phyloP scores from a whole-genome alignment of 1,140 invertebrate genomes.

The Drosophila persimilis region DNA sequence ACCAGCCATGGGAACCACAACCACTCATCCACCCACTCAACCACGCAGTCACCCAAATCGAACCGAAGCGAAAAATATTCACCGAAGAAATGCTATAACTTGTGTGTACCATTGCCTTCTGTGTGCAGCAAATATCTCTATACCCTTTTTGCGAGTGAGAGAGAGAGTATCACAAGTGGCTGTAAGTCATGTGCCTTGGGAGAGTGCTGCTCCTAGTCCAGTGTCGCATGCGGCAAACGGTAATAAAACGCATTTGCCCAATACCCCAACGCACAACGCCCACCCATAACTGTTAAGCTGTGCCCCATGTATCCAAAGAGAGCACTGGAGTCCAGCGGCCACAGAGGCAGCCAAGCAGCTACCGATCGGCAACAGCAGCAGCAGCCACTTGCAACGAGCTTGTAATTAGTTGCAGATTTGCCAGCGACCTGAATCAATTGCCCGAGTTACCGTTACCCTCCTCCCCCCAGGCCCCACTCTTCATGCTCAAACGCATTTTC shows the following conservation, averaged over 20 bases:
- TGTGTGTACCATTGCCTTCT: neutral
- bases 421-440: slow-evolving; percentile 69
- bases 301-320: slow-evolving; percentile 4
- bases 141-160: neutral
- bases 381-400: slow-evolving; percentile 42
- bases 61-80: slow-evolving; percentile 26
- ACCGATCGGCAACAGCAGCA: slow-evolving; percentile 23
- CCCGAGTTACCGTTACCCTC: slow-evolving; percentile 53
- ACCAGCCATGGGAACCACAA: slow-evolving; percentile 30
- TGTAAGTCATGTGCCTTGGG: neutral
- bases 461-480: slow-evolving; percentile 9
- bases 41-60: slow-evolving; percentile 31
- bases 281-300: slow-evolving; percentile 29
- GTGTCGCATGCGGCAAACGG: slow-evolving; percentile 32
- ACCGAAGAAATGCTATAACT: slow-evolving; percentile 12
- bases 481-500: slow-evolving; percentile 55
- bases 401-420: slow-evolving; percentile 60
- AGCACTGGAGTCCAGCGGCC: neutral
- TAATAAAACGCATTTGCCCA: slow-evolving; percentile 32
- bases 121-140: no score
- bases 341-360: slow-evolving; percentile 35
- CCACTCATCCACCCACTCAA: slow-evolving; percentile 1
- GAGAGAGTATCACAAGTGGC: slow-evolving; percentile 10
- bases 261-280: slow-evolving; percentile 23
- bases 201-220: no score